These are phyloP conservation scores for Pantherophis vulpinus DNA, from an alignment of 2,797 vertebrate genomes.

Conservation along the genomic window DNA sequence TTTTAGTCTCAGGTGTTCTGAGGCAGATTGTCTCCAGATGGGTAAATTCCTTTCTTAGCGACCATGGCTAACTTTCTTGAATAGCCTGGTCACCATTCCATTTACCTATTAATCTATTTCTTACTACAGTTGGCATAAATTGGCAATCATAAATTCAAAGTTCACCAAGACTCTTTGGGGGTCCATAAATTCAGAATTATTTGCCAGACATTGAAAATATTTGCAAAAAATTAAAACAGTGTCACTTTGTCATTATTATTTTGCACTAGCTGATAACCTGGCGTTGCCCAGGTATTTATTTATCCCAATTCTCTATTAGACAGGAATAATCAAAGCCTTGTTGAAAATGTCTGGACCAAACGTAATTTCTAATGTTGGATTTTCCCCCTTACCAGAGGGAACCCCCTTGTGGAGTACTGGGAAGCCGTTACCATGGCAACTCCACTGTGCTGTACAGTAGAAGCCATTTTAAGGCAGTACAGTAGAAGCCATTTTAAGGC, in stretches of 20 bases:
- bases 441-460: too few species aligned
- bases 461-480: too few species aligned
- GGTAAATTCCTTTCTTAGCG: neutral
- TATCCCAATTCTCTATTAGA: too few species aligned
- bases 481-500: too few species aligned
- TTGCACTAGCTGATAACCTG: neutral
- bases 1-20: neutral
- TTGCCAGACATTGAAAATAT: neutral
- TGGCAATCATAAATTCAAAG: neutral
- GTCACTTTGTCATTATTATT: neutral
- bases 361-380: too few species aligned
- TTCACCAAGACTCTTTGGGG: neutral
- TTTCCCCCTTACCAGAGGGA: too few species aligned
- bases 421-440: too few species aligned
- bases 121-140: neutral
- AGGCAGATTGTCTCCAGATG: neutral
- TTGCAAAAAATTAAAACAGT: neutral
- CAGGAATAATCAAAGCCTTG: too few species aligned
- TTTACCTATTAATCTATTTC: neutral
- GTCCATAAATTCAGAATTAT: neutral
- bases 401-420: too few species aligned
- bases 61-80: neutral
- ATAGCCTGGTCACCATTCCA: neutral
- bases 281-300: too few species aligned
- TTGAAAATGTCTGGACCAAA: too few species aligned